A percentile compares a stretch with the other conserved stretches of the same genome.
Conservation (phyloP, 1,140 invertebrate species). For the Frieseomelitta varia region DNA sequence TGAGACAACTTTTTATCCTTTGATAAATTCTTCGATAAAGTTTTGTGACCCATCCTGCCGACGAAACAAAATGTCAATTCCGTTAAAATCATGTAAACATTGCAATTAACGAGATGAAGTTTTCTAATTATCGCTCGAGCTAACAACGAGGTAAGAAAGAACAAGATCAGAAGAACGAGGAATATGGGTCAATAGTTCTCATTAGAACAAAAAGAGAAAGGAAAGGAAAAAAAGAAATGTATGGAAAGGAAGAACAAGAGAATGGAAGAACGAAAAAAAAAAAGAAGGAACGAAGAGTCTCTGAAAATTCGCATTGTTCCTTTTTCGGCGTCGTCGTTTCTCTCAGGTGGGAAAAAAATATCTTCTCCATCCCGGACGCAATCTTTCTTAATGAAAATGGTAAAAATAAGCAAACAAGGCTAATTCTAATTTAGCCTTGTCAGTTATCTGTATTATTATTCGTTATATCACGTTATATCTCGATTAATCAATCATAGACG, state of each 20-base stretch:
- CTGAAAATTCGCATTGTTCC: not conserved
- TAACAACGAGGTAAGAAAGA: not conserved
- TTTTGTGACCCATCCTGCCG: not conserved
- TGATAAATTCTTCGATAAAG: too few relatives aligned
- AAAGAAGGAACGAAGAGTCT: too few relatives aligned
- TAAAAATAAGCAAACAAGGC: not conserved
- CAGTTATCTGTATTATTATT: too few relatives aligned
- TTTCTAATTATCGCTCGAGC: conserved; percentile 26
- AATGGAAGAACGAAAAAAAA: not conserved
- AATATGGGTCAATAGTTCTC: conserved; percentile 46
- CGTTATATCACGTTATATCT: too few relatives aligned
- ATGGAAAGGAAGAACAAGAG: not conserved
- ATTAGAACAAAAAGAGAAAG: conserved; percentile 8
- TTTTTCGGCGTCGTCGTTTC: not conserved
- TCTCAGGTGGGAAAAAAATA: not conserved
- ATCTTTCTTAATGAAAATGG: not conserved
- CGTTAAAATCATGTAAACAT: not conserved
- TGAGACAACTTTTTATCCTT: too few relatives aligned
- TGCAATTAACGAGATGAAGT: conserved; percentile 15
- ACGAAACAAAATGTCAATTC: not conserved
- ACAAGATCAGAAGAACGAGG: conserved; percentile 9
- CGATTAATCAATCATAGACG: too few relatives aligned
- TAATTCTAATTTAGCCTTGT: too few relatives aligned
- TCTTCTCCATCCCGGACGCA: not conserved
- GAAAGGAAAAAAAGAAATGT: not conserved